phyloP scores from a whole-genome alignment of 2,113 vertebrate species.

The Oceanodroma tethys region DNA sequence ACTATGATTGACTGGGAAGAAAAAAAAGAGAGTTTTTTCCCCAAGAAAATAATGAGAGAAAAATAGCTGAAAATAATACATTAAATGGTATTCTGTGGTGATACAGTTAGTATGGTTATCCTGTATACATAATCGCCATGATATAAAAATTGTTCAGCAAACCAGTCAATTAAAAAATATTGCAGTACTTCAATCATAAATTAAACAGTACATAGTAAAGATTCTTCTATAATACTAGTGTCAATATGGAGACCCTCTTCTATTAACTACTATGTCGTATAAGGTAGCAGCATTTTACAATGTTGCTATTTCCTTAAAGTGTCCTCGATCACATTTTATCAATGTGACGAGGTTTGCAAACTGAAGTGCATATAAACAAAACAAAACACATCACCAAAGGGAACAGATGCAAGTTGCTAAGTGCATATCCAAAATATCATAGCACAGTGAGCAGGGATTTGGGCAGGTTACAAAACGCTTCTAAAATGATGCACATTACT shows the following conservation, averaged over 20 bases:
- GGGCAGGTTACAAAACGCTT: neutral
- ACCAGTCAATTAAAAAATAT: neutral
- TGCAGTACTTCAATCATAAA: neutral
- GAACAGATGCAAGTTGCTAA: neutral
- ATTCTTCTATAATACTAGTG: neutral
- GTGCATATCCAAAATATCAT: neutral
- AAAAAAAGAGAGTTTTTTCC: neutral
- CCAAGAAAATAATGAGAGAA: neutral
- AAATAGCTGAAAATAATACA: neutral
- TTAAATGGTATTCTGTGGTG: neutral
- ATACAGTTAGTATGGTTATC: neutral
- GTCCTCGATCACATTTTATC: neutral
- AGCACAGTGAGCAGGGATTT: neutral
- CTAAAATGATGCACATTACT: neutral
- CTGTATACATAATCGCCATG: neutral
- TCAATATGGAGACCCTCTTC: neutral
- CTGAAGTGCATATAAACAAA: neutral
- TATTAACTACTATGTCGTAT: neutral
- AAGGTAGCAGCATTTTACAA: neutral
- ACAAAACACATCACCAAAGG: neutral
- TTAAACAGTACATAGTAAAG: neutral
- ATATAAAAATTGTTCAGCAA: neutral
- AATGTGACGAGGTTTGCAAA: neutral
- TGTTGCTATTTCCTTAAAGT: neutral
- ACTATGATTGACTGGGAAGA: conserved; percentile 85